Evolutionary conservation across 2,797 vertebrate species (phyloP).

Genomic region (Botia kubotai): DNA sequence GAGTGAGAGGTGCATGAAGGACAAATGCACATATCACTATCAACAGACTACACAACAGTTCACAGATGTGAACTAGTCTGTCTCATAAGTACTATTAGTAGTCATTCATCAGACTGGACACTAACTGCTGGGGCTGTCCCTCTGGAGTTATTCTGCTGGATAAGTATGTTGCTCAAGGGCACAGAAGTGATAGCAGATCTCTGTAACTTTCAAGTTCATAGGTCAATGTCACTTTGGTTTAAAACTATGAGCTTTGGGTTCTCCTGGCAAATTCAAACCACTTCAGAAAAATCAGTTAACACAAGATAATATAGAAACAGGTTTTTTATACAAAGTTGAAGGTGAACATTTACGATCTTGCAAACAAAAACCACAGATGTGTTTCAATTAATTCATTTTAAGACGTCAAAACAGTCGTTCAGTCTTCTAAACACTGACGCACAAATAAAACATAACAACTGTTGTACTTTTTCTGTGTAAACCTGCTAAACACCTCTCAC

Average conservation of each 20-base stretch:
- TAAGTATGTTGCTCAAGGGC: conserved; percentile 16
- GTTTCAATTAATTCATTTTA: too few species aligned
- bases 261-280: background rate
- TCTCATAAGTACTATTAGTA: conserved; percentile 22
- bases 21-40: conserved; percentile 13
- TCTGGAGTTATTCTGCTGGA: background rate
- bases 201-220: conserved; percentile 12
- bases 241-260: background rate
- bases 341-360: too few species aligned
- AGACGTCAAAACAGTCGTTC: background rate
- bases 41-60: conserved; percentile 17
- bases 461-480: too few species aligned
- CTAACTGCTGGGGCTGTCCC: background rate
- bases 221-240: conserved; percentile 14
- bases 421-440: background rate
- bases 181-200: background rate
- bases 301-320: background rate
- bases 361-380: too few species aligned
- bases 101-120: conserved; percentile 21
- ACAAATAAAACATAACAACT: background rate
- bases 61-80: conserved; percentile 6
- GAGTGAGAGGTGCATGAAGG: conserved; percentile 13
- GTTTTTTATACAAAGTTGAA: background rate
- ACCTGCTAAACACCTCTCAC: too few species aligned
- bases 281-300: background rate